Evolutionary conservation across 2,797 vertebrate genomes (phyloP).

Genomic region (Petrocephalus sullivani): DNA sequence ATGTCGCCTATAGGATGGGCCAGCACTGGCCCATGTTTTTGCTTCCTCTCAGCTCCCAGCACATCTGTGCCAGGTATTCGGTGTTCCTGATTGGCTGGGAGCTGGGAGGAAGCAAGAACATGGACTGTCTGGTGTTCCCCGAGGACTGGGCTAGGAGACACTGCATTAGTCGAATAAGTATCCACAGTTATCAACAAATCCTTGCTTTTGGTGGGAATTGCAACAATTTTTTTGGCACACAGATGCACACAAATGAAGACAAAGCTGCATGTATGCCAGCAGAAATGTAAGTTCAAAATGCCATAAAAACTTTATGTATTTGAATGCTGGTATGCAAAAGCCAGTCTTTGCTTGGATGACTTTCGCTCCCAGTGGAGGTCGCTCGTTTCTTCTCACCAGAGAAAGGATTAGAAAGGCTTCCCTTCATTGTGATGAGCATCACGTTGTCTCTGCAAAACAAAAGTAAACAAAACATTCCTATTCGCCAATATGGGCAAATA

Average conservation of each 20-base stretch:
- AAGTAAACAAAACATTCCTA: constrained; percentile 5
- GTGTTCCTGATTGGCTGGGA: no score
- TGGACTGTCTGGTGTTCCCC: no score
- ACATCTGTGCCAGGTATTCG: no score
- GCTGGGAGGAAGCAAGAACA: no score
- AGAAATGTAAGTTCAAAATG: not conserved
- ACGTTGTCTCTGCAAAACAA: not conserved
- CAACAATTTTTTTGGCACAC: not conserved
- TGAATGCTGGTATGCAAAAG: not conserved
- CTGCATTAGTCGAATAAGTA: not conserved
- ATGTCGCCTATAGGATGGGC: not conserved
- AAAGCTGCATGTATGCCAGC: not conserved
- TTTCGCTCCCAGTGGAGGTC: not conserved
- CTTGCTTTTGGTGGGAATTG: not conserved
- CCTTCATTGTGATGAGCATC: not conserved
- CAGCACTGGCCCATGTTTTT: not conserved
- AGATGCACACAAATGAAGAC: not conserved
- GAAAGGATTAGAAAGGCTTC: not conserved
- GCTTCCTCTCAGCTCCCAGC: no score
- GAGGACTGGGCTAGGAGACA: no score
- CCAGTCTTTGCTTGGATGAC: not conserved
- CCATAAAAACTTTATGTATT: not conserved
- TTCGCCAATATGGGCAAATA: not conserved
- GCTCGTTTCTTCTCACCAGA: not conserved
- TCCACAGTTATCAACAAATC: not conserved